Evolutionary conservation across 2,888 invertebrate genomes (phyloP), one percentile per base, ranked within the genome.

Genomic region (Adineta ricciae): DNA sequence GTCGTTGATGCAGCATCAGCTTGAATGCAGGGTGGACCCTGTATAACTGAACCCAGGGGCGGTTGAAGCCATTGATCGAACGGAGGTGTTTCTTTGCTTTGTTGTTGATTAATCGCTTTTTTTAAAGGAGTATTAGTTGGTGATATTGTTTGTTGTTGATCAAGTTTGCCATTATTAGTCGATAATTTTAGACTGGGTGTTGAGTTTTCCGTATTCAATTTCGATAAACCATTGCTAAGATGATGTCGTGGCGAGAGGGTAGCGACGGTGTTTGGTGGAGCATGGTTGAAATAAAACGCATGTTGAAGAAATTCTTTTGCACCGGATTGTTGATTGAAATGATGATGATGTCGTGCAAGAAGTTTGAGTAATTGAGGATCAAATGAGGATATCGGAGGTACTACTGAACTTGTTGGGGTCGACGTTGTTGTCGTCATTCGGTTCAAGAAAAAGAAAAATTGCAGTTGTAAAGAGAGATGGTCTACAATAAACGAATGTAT

Each of bases 31-130:
- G 78, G 41, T 41, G 78, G 78, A 24, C 78, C 78, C 41, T 78
- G 78, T 38, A 78, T 78, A 9, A 78, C n/a, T 24, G 78, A 38
- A 78, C 78, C 78, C 11, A 78, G 38, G 38, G 78, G 78, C n/a
- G 78, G 78, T 41, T 78, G 78, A 5, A 78, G 24, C 78, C 78
- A 78, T 41, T 78, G 78, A 78, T 78, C 78, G 32, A 64, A 64
- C 7, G 64, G 5, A 19, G 32, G 64, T 32, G 32, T 32, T 9
- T 64, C 64, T 64, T 64, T 64, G 16, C 2, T 3, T 64, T 64
- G 64, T 64, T 64, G 56, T 64, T 64, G 64, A 64, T 14, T 64
- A 32, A 14, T 32, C 19, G 27, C 32, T 36, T 64, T 64, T 64
- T 64, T 64, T 19, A 64, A 32, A 32, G 32, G 64, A 64, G 32